Conservation (phyloP, 2,113 vertebrate species). For the Excalfactoria chinensis region DNA sequence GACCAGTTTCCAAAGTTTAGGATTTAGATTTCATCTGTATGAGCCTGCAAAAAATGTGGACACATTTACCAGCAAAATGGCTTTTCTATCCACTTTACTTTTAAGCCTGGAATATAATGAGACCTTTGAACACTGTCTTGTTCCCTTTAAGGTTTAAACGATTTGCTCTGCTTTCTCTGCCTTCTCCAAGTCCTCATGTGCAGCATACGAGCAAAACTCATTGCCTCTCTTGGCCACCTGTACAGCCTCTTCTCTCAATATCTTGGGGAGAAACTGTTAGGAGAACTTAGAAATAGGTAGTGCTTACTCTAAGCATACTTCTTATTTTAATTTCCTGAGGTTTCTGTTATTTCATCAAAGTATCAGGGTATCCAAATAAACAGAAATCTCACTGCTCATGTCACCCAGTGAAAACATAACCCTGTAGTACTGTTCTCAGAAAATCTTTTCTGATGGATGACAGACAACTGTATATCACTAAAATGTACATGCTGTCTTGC, state of each 20-base stretch:
- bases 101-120: background rate
- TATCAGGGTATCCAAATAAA: slow-evolving; percentile 14
- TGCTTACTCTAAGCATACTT: background rate
- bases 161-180: background rate
- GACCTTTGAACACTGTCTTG: background rate
- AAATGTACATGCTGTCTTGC: background rate
- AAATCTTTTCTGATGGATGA: background rate
- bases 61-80: background rate
- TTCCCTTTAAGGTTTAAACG: slow-evolving; percentile 29
- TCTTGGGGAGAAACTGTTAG: background rate
- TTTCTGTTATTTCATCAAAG: background rate
- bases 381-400: background rate
- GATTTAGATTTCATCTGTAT: background rate
- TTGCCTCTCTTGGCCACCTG: background rate
- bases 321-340: slow-evolving; percentile 30
- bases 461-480: background rate
- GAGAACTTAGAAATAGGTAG: background rate
- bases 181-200: background rate
- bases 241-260: background rate
- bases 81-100: background rate
- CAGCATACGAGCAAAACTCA: background rate
- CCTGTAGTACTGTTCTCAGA: background rate
- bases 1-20: background rate
- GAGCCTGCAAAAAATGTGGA: background rate
- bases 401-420: slow-evolving; percentile 31